These are phyloP conservation scores for Nixonia krombeini DNA, from an alignment of 1,140 invertebrate genomes.

Conservation along the genomic window DNA sequence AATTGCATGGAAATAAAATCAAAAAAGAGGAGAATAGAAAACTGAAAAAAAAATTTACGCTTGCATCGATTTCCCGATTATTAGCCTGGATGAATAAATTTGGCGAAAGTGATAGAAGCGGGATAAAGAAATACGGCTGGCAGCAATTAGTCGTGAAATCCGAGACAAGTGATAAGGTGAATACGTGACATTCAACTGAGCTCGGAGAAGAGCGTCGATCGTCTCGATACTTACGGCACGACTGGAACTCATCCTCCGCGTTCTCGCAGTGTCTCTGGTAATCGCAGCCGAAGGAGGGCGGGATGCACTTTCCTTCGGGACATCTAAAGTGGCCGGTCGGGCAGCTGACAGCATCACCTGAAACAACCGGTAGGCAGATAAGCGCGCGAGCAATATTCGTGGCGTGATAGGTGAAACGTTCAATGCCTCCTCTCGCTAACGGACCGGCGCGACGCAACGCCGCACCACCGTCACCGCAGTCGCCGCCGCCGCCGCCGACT, in stretches of 20 bases:
- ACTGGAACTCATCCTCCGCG: constrained; percentile 90
- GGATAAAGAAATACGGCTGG: no score
- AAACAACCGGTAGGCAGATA: constrained; percentile 35
- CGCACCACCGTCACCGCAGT: not conserved
- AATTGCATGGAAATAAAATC: no score
- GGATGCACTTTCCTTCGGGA: constrained; percentile 89
- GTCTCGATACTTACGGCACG: constrained; percentile 83
- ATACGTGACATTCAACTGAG: no score
- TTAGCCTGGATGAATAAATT: no score
- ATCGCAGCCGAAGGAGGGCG: constrained; percentile 87
- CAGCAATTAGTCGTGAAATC: no score
- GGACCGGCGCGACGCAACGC: constrained; percentile 13
- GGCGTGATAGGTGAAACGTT: constrained; percentile 69
- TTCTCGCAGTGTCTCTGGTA: constrained; percentile 91
- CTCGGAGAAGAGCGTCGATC: no score
- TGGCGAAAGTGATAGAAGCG: no score
- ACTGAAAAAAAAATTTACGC: no score
- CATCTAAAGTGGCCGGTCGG: constrained; percentile 84
- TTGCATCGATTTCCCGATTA: no score
- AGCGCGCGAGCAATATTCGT: constrained; percentile 52
- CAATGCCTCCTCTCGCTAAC: constrained; percentile 52
- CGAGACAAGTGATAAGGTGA: no score
- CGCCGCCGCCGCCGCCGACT: no score
- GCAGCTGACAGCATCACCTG: constrained; percentile 67
- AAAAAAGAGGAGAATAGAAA: no score